phyloP scores from a whole-genome alignment of 2,113 vertebrate species.

The Hylia prasina region DNA sequence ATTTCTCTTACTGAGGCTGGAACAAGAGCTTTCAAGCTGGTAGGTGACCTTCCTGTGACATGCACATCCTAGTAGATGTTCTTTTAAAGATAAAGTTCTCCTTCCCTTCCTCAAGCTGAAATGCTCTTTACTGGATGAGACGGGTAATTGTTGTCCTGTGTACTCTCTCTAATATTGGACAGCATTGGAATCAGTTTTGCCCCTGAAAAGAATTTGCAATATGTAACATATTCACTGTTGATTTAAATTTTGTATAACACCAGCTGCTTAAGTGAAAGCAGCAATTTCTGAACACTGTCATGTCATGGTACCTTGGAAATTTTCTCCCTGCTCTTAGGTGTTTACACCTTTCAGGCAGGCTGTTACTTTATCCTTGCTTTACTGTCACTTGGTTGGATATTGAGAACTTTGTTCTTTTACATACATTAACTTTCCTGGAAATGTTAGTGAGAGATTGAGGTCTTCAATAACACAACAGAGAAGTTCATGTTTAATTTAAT shows the following conservation, averaged over 20 bases:
- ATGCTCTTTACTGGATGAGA: background rate
- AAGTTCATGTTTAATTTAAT: background rate
- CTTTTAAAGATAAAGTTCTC: background rate
- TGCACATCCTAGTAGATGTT: background rate
- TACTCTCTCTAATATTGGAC: background rate
- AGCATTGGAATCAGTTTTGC: background rate
- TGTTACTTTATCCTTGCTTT: background rate
- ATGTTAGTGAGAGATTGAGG: background rate
- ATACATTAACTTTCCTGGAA: background rate
- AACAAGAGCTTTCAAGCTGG: background rate
- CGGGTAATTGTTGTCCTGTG: accelerated
- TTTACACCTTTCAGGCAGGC: background rate
- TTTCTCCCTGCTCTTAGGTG: background rate
- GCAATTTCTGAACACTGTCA: background rate
- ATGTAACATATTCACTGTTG: background rate
- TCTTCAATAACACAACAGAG: background rate
- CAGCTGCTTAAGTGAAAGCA: background rate
- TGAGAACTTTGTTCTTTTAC: background rate
- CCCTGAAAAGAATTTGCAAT: background rate
- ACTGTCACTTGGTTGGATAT: background rate
- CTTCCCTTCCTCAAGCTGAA: background rate
- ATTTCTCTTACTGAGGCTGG: background rate
- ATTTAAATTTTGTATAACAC: background rate
- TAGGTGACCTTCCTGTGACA: background rate
- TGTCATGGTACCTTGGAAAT: background rate